Evolutionary conservation across 2,888 invertebrate species (phyloP).

Genomic region (Cyrtodaria siliqua): DNA sequence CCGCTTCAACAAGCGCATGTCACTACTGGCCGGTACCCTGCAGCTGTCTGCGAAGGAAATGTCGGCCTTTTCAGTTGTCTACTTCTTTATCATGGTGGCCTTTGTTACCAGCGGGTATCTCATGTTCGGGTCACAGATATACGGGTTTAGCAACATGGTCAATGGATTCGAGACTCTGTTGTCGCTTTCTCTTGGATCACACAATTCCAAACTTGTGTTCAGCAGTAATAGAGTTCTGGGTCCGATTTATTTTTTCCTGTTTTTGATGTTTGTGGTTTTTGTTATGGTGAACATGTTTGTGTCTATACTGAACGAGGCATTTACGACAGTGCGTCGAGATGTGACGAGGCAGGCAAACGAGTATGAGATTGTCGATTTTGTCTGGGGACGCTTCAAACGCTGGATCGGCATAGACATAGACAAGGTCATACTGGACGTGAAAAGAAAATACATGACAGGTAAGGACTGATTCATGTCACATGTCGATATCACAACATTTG

Average conservation of each 20-base stretch:
- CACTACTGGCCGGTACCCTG: conserved; percentile 84
- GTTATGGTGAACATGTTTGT: conserved; percentile 85
- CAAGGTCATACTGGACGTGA: conserved; percentile 54
- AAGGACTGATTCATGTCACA: conserved; percentile 21
- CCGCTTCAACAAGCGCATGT: conserved; percentile 86
- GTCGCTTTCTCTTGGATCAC: conserved; percentile 68
- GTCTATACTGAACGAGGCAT: conserved; percentile 84
- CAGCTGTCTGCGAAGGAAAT: conserved; percentile 81
- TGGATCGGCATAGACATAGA: conserved; percentile 75
- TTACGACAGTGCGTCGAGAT: conserved; percentile 79
- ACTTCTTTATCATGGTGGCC: conserved; percentile 80
- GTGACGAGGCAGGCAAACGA: conserved; percentile 81
- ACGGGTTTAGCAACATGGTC: conserved; percentile 64
- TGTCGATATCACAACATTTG: too few species aligned
- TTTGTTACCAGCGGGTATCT: conserved; percentile 78
- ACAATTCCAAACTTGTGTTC: conserved; percentile 55
- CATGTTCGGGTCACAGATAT: conserved; percentile 68
- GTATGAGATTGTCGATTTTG: conserved; percentile 83
- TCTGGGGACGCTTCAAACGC: conserved; percentile 71
- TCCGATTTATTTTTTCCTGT: conserved; percentile 81
- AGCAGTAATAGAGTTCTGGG: conserved; percentile 70
- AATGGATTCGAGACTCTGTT: conserved; percentile 70
- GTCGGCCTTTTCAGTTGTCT: conserved; percentile 84
- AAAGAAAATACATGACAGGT: conserved; percentile 66
- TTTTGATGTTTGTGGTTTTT: conserved; percentile 79